These are phyloP conservation scores for Drosophila burlai DNA, from an alignment of 1,140 invertebrate species.

Conservation along the genomic window DNA sequence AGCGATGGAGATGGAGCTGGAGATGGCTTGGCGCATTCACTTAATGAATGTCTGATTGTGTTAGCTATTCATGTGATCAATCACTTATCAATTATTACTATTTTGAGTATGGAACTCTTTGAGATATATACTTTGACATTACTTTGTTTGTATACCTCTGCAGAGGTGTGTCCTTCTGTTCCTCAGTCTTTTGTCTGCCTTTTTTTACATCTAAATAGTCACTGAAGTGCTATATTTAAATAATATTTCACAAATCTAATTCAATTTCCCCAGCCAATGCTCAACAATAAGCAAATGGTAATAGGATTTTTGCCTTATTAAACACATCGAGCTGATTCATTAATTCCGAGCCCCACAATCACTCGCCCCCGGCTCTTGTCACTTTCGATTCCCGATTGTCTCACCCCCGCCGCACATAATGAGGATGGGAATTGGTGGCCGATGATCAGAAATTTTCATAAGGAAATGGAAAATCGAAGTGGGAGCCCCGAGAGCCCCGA, in stretches of 20 bases:
- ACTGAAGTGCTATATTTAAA: background rate
- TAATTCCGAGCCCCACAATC: slow-evolving; percentile 1
- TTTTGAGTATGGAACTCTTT: background rate
- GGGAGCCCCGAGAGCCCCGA: slow-evolving; percentile 30
- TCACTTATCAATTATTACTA: slow-evolving; percentile 24
- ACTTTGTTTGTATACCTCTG: no score
- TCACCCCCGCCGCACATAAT: slow-evolving; percentile 37
- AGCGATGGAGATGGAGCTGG: slow-evolving; percentile 15
- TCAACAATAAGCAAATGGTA: background rate
- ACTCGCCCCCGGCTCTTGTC: slow-evolving; percentile 7
- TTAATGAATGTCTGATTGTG: slow-evolving; percentile 39
- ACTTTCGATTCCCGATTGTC: slow-evolving; percentile 13
- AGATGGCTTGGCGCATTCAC: slow-evolving; percentile 34
- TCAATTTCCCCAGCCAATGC: background rate
- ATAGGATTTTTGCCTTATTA: background rate
- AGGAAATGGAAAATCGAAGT: slow-evolving; percentile 76
- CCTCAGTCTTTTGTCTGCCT: background rate
- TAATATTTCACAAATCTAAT: background rate
- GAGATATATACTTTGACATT: background rate
- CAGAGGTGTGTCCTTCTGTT: background rate
- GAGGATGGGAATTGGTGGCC: slow-evolving; percentile 45
- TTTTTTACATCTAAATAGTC: background rate
- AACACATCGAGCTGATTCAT: slow-evolving; percentile 8
- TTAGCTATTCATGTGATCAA: slow-evolving; percentile 35
- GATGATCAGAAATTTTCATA: slow-evolving; percentile 81